Base-by-base conservation (phyloP, 2,113 vertebrate genomes). In the Notarius lentiginosus region DNA sequence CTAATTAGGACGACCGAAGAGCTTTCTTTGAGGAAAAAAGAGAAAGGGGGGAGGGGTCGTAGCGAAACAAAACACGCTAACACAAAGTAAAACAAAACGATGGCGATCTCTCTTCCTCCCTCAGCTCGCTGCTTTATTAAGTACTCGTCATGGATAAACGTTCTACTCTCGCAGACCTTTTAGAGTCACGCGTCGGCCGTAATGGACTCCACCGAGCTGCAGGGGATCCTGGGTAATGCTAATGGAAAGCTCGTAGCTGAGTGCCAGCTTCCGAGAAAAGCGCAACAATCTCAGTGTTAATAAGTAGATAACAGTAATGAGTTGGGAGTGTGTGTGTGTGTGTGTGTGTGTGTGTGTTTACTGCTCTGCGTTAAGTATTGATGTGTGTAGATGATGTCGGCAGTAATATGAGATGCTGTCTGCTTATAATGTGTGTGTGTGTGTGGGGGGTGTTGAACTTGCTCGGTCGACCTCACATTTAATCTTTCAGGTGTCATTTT, bases 1-100 rank as follows among this genome's bases (percentile, higher is more conserved):
- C 93, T 92, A 94, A 95, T 95, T 94, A 95, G 91, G 91, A 87
- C 53, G 65, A 91, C 75, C 55, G 51, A 27, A 55, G 55, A 27
- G 75, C 75, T 55, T 79, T 53, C 75, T 27, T 55, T 79, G 17
- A 79, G 30, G 51, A 77, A 77, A 77, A 15, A 95, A 94, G 91
- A 86, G 92, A 90, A 84, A 91, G 91, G 89, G 88, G 84, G 86
- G 90, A 91, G 89, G 87, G 84, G 4, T 63, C n/a, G 56, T 66
- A 65, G 41, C 22, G 30, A 30, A 79, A 76, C 34, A 82, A 82
- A 80, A 89, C 75, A 58, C 34, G 53, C 60, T 85, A 80, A 68
- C 87, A 66, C 34, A 47, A 68, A 76, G 65, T 53, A 89, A 84
- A 87, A 47, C 34, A 27, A 66, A 34, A 65, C 27, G 12, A 82